Percentiles rank a stretch among this genome's conserved stretches.
Evolutionary conservation across 2,113 vertebrate genomes (phyloP).

Genomic region (Noctilio leporinus): DNA sequence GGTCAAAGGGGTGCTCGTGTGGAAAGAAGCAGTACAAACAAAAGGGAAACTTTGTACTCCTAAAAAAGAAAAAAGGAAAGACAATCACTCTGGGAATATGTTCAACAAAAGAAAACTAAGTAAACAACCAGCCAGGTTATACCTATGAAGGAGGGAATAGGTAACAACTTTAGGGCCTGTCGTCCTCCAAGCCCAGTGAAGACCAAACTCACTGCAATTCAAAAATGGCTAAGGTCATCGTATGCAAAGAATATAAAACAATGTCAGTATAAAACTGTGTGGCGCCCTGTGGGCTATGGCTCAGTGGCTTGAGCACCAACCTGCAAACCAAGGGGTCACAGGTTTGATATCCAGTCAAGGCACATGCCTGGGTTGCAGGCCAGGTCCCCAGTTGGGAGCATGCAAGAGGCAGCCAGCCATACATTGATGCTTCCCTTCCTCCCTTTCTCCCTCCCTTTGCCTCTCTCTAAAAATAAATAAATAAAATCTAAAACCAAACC

Average conservation of each 20-base stretch:
- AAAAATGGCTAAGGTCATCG: background rate
- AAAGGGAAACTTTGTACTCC: constrained; percentile 56
- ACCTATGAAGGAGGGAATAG: background rate
- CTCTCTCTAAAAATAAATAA: no score
- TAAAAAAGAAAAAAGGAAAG: constrained; percentile 40
- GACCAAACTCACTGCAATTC: background rate
- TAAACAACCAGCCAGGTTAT: background rate
- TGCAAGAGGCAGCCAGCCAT: no score
- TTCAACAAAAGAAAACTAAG: background rate
- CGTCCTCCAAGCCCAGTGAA: background rate
- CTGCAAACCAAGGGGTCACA: no score
- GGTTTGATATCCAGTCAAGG: no score
- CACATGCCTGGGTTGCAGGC: no score
- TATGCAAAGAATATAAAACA: background rate
- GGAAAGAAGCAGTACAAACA: constrained; percentile 79
- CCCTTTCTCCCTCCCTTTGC: no score
- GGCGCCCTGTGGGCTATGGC: no score
- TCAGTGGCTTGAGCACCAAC: no score
- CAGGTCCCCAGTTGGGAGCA: no score
- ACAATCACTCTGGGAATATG: constrained; percentile 10
- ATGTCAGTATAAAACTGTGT: background rate
- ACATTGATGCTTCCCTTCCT: no score
- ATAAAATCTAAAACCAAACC: no score
- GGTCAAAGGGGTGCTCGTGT: constrained; percentile 81
- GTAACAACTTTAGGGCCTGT: background rate